These are phyloP conservation scores for Chiloscyllium punctatum DNA, from an alignment of 2,797 vertebrate genomes.

Conservation along the genomic window DNA sequence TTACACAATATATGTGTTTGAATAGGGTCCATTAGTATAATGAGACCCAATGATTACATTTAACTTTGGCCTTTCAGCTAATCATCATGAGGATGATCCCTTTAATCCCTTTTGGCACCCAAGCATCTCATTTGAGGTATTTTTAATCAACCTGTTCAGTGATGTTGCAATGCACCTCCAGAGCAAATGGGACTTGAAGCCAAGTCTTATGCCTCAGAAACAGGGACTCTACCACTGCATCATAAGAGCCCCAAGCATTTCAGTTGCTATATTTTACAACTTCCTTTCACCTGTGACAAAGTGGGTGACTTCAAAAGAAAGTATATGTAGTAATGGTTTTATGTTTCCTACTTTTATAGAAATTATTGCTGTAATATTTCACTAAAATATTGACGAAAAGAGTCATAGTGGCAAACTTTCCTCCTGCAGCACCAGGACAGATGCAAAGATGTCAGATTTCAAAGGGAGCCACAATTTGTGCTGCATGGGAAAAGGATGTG, in stretches of 20 bases:
- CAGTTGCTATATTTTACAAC: not conserved
- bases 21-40: conserved; percentile 37
- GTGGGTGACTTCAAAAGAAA: not conserved
- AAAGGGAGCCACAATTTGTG: too few relatives aligned
- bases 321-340: not conserved
- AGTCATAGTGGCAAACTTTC: not conserved
- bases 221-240: too few relatives aligned
- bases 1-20: conserved; percentile 34
- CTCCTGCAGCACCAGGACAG: not conserved
- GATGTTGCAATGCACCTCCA: too few relatives aligned
- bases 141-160: too few relatives aligned
- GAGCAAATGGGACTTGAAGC: too few relatives aligned
- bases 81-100: conserved; percentile 15
- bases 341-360: not conserved
- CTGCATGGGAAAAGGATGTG: too few relatives aligned
- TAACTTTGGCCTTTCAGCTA: conserved; percentile 34
- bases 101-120: conserved; percentile 17
- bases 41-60: conserved; percentile 27
- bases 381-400: not conserved
- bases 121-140: not conserved
- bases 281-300: not conserved
- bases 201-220: too few relatives aligned
- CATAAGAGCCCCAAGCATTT: not conserved
- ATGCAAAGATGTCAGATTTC: not conserved
- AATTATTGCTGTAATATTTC: not conserved